These are phyloP conservation scores for Drosophila kohkoa DNA, from an alignment of 1,140 invertebrate genomes.

Conservation along the genomic window DNA sequence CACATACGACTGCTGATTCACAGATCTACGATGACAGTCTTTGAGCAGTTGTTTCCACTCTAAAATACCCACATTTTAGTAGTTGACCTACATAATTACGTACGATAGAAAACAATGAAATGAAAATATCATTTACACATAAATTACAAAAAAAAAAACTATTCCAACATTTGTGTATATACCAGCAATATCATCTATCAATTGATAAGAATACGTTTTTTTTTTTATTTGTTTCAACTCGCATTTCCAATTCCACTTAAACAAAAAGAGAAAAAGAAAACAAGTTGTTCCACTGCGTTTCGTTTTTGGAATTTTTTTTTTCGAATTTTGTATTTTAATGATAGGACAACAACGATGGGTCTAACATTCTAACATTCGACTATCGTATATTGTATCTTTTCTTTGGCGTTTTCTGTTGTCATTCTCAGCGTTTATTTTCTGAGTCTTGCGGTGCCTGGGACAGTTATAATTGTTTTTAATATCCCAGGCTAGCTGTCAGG, in stretches of 20 bases:
- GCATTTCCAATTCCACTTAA: not conserved
- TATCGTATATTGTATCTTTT: not conserved
- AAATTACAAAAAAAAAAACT: not conserved
- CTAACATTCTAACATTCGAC: no score
- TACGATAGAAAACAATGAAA: not conserved
- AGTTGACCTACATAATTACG: conserved; percentile 1
- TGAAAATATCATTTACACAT: not conserved
- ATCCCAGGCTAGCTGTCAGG: conserved; percentile 25
- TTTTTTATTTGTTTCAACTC: not conserved
- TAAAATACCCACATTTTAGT: conserved; percentile 9
- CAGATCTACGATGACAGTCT: not conserved
- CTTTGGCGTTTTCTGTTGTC: not conserved
- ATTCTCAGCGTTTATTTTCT: not conserved
- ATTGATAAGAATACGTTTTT: not conserved
- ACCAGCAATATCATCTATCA: not conserved
- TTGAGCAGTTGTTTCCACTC: not conserved
- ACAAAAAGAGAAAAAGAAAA: no score
- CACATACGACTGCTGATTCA: conserved; percentile 21
- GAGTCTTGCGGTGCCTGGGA: not conserved
- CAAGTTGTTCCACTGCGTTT: no score
- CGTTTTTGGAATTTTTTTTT: not conserved
- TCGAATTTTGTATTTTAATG: not conserved
- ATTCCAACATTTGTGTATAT: conserved; percentile 7
- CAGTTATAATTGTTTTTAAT: conserved; percentile 54
- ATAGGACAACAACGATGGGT: not conserved